Evolutionary conservation across 2,888 invertebrate genomes (phyloP), one percentile per base, ranked within the genome.

Genomic region (Calliopum simillimum): DNA sequence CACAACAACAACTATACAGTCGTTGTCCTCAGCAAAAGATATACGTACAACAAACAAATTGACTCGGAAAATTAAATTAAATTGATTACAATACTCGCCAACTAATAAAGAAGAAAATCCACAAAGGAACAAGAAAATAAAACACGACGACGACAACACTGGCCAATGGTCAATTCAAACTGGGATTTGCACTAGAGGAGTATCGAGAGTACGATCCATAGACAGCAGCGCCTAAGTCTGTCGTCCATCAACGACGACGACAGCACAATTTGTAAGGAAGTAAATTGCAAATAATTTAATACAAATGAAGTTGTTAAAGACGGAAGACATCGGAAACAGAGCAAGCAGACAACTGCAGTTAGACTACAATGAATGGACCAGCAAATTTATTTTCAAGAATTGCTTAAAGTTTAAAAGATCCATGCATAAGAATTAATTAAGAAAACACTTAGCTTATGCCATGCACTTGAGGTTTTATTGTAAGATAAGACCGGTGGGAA

Each of bases 21-120:
- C 12, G n/a, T n/a, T n/a, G 25, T 33, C 33, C 8, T 33, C 46
- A 55, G 46, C 46, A 47, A 49, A 47, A 53, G n/a, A n/a, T n/a
- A 67, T 33, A 59, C 49, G 47, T 47, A 55, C 55, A 43, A 59
- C 65, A 74, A 75, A 74, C 73, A 76, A 78, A 77, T 77, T 78
- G 78, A 79, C 75, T 79, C 77, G 75, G 75, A 79, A 75, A 77
- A 79, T 79, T 77, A 69, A 80, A 81, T 79, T 78, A 77, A 81
- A 81, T 79, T 80, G 80, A 78, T 79, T 79, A 73, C 76, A 75
- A 73, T 78, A 71, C 76, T 70, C 71, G 74, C 71, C 73, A 74
- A 76, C 72, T 74, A 74, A 75, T 73, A 74, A 72, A 74, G 69
- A 56, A 65, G 33, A 8, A 33, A 33, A 33, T 33, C 6, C 49